These are phyloP conservation scores for Heliconius sara DNA, from an alignment of 2,888 invertebrate species.

Conservation along the genomic window DNA sequence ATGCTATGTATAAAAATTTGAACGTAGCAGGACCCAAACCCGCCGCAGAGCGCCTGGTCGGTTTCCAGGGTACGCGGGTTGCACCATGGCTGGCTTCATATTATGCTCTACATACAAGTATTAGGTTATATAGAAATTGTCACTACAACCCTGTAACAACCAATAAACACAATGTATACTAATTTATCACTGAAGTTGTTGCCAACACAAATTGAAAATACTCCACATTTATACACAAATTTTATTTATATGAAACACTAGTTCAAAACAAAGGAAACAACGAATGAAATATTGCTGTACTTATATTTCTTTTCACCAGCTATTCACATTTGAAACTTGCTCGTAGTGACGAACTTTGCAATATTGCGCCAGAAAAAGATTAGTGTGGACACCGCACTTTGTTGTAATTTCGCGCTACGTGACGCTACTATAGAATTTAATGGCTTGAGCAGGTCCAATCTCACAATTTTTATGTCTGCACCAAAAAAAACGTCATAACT, in stretches of 20 bases:
- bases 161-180: too few species aligned
- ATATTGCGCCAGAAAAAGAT: slow-evolving; percentile 30
- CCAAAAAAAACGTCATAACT: slow-evolving; percentile 8
- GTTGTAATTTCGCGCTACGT: slow-evolving; percentile 31
- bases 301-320: slow-evolving; percentile 13
- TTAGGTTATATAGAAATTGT: too few species aligned
- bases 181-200: not conserved
- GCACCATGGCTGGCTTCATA: too few species aligned
- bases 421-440: slow-evolving; percentile 26
- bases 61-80: too few species aligned
- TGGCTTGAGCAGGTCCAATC: slow-evolving; percentile 28
- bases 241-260: slow-evolving; percentile 10
- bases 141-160: too few species aligned
- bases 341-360: slow-evolving; percentile 26
- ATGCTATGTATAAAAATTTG: too few species aligned
- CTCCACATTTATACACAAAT: not conserved
- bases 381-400: slow-evolving; percentile 31
- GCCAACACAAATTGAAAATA: not conserved
- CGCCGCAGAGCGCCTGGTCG: too few species aligned
- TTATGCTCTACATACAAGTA: too few species aligned
- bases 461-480: slow-evolving; percentile 20
- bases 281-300: not conserved
- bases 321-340: slow-evolving; percentile 17
- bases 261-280: not conserved
- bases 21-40: too few species aligned